phyloP scores from a whole-genome alignment of 2,888 invertebrate genomes.

The Acholoe squamosa region DNA sequence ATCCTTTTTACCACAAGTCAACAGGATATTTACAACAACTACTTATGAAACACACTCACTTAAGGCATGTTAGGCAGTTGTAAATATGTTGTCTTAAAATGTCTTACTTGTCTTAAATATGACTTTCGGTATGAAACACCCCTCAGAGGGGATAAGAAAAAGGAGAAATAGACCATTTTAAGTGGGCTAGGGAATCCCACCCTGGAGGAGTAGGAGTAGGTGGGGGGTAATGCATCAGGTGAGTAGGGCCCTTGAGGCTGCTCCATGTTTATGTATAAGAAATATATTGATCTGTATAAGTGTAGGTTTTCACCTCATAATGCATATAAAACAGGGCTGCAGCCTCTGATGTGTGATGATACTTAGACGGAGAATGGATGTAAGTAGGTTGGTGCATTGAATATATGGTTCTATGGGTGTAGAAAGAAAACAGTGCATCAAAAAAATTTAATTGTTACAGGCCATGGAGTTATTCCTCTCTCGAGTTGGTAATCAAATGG shows the following conservation, averaged over 20 bases:
- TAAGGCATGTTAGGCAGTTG: too few relatives aligned
- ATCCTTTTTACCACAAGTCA: too few relatives aligned
- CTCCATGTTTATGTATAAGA: not conserved
- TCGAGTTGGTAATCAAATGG: too few relatives aligned
- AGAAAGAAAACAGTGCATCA: too few relatives aligned
- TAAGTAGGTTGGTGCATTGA: too few relatives aligned
- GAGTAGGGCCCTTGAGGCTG: not conserved
- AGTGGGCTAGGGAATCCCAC: not conserved
- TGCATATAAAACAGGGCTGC: not conserved
- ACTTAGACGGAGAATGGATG: too few relatives aligned
- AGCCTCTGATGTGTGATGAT: too few relatives aligned
- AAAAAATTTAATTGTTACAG: too few relatives aligned
- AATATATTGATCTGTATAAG: not conserved
- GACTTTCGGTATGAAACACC: not conserved
- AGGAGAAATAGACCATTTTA: not conserved
- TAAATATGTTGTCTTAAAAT: not conserved
- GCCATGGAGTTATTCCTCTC: too few relatives aligned
- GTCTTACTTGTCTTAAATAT: not conserved
- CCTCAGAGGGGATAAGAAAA: not conserved
- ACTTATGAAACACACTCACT: too few relatives aligned
- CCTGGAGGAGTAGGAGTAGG: not conserved
- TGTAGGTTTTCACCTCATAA: slow-evolving; percentile 27
- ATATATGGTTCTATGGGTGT: too few relatives aligned
- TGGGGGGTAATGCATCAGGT: not conserved
- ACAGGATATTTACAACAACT: too few relatives aligned